phyloP scores from a whole-genome alignment of 1,140 invertebrate genomes.

The Drosophila serrata region DNA sequence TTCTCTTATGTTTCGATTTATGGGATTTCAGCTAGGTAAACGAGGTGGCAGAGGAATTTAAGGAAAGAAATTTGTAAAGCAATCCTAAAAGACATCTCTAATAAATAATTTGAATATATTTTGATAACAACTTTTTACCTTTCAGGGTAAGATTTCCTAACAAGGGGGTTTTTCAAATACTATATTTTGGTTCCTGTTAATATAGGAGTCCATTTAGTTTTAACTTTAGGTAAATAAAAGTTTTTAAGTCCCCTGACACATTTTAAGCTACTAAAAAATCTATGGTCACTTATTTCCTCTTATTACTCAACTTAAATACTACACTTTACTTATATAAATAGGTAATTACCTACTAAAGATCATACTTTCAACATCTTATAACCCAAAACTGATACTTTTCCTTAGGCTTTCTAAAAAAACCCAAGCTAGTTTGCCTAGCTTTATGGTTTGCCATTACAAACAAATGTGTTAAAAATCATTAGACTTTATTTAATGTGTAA shows the following conservation, averaged over 20 bases:
- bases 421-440: not conserved
- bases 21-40: not conserved
- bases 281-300: not conserved
- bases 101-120: not conserved
- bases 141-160: not conserved
- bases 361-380: too few relatives aligned
- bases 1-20: not conserved
- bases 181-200: not conserved
- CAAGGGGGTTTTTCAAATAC: too few relatives aligned
- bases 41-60: not conserved
- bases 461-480: not conserved
- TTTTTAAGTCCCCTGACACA: not conserved
- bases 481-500: not conserved
- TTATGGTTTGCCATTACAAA: not conserved
- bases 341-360: not conserved
- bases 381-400: not conserved
- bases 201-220: not conserved
- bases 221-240: not conserved
- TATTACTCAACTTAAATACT: not conserved
- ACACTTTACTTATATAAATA: fast-evolving
- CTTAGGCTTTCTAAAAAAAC: not conserved
- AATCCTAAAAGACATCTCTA: too few relatives aligned
- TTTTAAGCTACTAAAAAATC: not conserved
- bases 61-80: not conserved
- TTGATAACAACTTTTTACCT: not conserved